These are phyloP conservation scores for Orius laevigatus DNA, from an alignment of 1,140 invertebrate species.

Conservation along the genomic window DNA sequence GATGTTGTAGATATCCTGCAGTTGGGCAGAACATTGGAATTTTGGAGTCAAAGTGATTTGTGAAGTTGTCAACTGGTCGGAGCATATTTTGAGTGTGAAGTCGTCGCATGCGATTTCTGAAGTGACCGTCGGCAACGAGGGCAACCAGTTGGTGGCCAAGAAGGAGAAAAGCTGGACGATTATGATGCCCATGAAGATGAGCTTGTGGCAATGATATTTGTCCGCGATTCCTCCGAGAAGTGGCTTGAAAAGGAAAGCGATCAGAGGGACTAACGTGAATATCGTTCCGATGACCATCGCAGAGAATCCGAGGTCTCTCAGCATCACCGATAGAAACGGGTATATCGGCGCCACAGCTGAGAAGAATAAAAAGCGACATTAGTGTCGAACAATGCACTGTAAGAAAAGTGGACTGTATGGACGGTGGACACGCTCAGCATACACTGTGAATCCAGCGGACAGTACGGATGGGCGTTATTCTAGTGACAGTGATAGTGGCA, in stretches of 20 bases:
- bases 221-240: slow-evolving; percentile 28
- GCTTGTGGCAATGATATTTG: slow-evolving; percentile 26
- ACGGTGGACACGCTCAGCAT: no score
- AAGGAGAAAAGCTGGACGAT: neutral
- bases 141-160: neutral
- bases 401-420: no score
- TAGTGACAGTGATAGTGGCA: no score
- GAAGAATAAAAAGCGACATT: no score
- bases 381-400: no score
- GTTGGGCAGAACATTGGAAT: no score
- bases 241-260: slow-evolving; percentile 27
- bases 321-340: slow-evolving; percentile 30
- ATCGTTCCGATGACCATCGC: slow-evolving; percentile 26
- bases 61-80: no score
- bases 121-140: neutral
- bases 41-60: no score
- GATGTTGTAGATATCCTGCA: no score
- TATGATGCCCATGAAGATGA: slow-evolving; percentile 25
- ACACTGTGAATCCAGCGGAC: no score
- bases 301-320: slow-evolving; percentile 30
- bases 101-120: neutral
- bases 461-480: no score
- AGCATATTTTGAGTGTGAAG: no score
- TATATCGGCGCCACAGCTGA: slow-evolving; percentile 29
- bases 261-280: slow-evolving; percentile 27